These are phyloP conservation scores for Hirtodrosophila alboralis DNA, from an alignment of 2,888 invertebrate genomes.

Conservation along the genomic window DNA sequence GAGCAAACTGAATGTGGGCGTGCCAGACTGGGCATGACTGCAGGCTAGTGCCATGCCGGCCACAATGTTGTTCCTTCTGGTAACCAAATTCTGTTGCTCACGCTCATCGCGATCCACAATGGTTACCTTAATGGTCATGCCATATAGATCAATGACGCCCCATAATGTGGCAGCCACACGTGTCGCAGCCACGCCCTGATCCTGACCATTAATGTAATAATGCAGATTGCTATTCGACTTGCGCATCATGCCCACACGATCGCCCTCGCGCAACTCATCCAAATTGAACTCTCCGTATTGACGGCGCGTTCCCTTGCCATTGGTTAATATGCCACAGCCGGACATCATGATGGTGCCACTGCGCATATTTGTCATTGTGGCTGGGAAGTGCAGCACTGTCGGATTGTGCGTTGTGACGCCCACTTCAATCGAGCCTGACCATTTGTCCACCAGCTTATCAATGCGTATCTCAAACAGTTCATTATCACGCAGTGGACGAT, in stretches of 20 bases:
- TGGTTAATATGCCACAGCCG: conserved; percentile 97
- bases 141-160: conserved; percentile 98
- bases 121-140: conserved; percentile 95
- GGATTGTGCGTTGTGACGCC: conserved; percentile 98
- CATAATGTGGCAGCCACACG: conserved; percentile 92
- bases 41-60: conserved; percentile 53
- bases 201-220: conserved; percentile 96
- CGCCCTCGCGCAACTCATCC: conserved; percentile 96
- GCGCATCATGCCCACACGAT: conserved; percentile 95
- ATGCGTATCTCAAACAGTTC: conserved; percentile 98
- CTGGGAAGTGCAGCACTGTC: conserved; percentile 94
- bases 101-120: conserved; percentile 93
- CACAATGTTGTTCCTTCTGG: conserved; percentile 87
- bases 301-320: conserved; percentile 96
- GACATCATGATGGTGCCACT: conserved; percentile 98
- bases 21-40: conserved; percentile 60
- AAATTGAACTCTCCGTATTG: conserved; percentile 97
- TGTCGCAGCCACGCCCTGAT: conserved; percentile 95
- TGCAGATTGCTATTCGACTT: conserved; percentile 93
- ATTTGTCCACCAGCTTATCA: conserved; percentile 96
- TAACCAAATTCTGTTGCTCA: conserved; percentile 90
- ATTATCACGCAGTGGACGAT: conserved; percentile 92
- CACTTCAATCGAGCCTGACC: conserved; percentile 90
- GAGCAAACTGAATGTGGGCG: conserved; percentile 82
- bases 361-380: conserved; percentile 98